Percentiles rank a stretch among this genome's conserved stretches.
Conservation (phyloP, 2,113 vertebrate species). For the Erpornis zantholeuca region DNA sequence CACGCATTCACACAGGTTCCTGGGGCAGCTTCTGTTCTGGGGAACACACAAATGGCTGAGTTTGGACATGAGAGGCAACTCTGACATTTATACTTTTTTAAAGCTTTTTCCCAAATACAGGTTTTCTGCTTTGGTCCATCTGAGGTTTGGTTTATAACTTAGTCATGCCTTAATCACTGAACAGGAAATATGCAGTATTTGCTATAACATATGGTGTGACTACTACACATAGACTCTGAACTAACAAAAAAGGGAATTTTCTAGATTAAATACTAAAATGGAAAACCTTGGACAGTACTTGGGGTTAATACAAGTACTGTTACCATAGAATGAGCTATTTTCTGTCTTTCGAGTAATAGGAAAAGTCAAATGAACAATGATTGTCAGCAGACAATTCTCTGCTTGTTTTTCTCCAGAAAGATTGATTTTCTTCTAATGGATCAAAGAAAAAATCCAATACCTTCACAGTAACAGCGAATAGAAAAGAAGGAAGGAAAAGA, state of each 20-base stretch:
- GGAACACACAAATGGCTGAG: background rate
- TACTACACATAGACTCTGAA: background rate
- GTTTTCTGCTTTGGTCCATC: background rate
- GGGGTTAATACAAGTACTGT: background rate
- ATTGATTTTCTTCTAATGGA: constrained; percentile 2
- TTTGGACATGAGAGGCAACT: background rate
- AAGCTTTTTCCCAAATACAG: background rate
- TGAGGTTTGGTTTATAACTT: background rate
- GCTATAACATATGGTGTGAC: background rate
- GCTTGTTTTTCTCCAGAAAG: background rate
- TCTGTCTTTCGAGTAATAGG: background rate
- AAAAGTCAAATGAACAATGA: background rate
- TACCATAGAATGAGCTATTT: background rate
- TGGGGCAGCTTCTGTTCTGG: background rate
- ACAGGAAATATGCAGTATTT: background rate
- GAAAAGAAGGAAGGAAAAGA: background rate
- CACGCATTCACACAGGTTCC: background rate
- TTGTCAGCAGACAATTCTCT: background rate
- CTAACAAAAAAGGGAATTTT: background rate
- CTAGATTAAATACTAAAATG: background rate
- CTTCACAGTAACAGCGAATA: background rate
- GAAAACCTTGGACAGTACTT: background rate
- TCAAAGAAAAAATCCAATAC: background rate
- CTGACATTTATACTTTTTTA: background rate
- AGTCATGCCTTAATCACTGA: background rate